Evolutionary conservation across 30 jellyfish, hydroid and myxozoan genomes (phyloP).

Genomic region (Hydractinia symbiolongicarpus): DNA sequence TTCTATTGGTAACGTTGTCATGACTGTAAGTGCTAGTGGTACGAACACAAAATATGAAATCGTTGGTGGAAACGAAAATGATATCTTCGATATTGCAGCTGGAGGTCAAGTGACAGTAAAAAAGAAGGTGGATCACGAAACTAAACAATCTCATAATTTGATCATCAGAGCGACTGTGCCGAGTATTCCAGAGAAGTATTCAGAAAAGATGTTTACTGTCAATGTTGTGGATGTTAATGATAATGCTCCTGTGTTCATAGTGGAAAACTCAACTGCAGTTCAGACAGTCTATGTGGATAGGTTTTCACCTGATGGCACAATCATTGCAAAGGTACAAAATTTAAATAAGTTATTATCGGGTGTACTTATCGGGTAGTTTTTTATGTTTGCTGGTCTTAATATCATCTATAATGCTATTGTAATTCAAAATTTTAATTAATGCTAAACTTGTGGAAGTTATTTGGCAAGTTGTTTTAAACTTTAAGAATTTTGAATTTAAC

Average conservation of each 20-base stretch:
- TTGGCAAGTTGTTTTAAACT: too few relatives aligned
- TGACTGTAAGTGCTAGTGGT: slow-evolving; percentile 36
- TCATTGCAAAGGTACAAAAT: slow-evolving; percentile 26
- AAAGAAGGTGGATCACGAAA: slow-evolving; percentile 54
- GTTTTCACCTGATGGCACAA: slow-evolving; percentile 75
- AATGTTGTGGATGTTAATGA: slow-evolving; percentile 67
- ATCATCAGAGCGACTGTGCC: slow-evolving; percentile 59
- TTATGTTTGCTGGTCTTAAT: too few relatives aligned
- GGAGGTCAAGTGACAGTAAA: slow-evolving; percentile 39
- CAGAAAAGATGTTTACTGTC: slow-evolving; percentile 49
- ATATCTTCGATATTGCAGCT: slow-evolving; percentile 45
- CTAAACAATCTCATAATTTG: slow-evolving; percentile 37
- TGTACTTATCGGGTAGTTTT: too few relatives aligned
- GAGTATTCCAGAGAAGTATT: slow-evolving; percentile 48
- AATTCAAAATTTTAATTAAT: too few relatives aligned
- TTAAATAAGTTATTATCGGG: too few relatives aligned
- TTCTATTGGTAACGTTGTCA: slow-evolving; percentile 35
- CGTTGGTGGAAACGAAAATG: slow-evolving; percentile 82
- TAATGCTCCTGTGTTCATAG: slow-evolving; percentile 71
- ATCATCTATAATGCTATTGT: too few relatives aligned
- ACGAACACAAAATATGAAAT: slow-evolving; percentile 44
- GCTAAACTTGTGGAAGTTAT: too few relatives aligned
- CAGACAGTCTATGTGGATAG: slow-evolving; percentile 61
- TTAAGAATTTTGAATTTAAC: too few relatives aligned
- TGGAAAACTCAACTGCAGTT: slow-evolving; percentile 32